Evolutionary conservation across 1,140 invertebrate genomes (phyloP), one percentile per base, ranked within the genome.

Genomic region (Cephus cinctus): DNA sequence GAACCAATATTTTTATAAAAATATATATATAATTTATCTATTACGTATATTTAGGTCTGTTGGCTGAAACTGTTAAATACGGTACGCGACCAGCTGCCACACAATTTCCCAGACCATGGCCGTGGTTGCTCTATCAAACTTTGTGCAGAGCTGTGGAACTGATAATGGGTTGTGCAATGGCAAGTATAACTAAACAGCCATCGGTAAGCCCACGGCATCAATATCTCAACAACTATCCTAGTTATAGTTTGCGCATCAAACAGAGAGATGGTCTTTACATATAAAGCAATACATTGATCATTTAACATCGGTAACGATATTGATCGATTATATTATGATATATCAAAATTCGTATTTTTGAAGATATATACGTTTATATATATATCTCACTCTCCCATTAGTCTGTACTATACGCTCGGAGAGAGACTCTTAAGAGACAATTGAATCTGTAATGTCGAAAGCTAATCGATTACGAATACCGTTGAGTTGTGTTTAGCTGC

Each of bases 121-220:
- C 76, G 0, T 83, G 81, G 81, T 69, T 83, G n/a, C 54, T 75
- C 5, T 80, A 80, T 47, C 79, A 82, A 59, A 83, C 81, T 2
- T 16, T 81, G 0, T 78, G 73, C 47, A 70, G 81, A 27, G 60
- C 57, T 14, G 49, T 81, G 6, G 81, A 83, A 62, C 62, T 83
- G 11, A 65, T 71, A 16, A 82, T 82, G 78, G 80, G 78, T 8
- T 80, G 75, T 43, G 74, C 78, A 2, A 80, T 84, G 76, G 82
- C 81, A 8, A 82, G 80, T 59, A 78, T 83, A 48, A 83, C 81
- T n/a, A 81, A 82, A 38, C 80, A 83, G 50, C 78, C 83, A 1
- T 79, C 81, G 9, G 73, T 76, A 6, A 80, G 78, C 53, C 80
- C 78, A 18, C 69, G 76, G 20, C 78, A 80, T 52, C 75, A 72